phyloP scores from a whole-genome alignment of 1,140 invertebrate species.

The Proctacanthus coquilletti region DNA sequence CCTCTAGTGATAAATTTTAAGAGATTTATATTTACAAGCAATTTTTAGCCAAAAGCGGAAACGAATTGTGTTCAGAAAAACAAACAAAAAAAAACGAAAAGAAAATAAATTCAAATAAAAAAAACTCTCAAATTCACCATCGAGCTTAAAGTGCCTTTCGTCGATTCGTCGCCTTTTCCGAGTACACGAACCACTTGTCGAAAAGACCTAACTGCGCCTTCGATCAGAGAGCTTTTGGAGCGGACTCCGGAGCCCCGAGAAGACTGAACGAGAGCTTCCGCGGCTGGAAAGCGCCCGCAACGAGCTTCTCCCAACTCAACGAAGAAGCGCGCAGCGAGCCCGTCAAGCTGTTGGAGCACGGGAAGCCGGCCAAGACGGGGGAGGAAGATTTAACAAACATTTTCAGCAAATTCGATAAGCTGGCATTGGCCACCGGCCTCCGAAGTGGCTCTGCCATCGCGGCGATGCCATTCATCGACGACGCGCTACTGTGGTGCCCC shows the following conservation, averaged over 20 bases:
- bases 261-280: not conserved
- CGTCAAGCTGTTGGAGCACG: slow-evolving; percentile 1
- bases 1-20: not conserved
- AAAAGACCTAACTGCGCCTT: not conserved
- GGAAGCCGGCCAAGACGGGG: no score
- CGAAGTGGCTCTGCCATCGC: slow-evolving; percentile 43
- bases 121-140: not conserved
- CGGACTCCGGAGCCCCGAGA: not conserved
- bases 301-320: no score
- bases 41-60: not conserved
- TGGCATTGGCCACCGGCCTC: slow-evolving; percentile 43
- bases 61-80: not conserved
- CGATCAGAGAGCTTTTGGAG: not conserved
- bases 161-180: not conserved
- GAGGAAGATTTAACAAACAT: not conserved
- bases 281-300: no score
- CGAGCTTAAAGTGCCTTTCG: not conserved
- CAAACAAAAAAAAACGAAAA: not conserved
- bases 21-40: not conserved
- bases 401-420: slow-evolving; percentile 13
- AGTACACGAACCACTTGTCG: not conserved
- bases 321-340: no score
- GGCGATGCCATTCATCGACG: slow-evolving; percentile 89
- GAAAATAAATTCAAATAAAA: not conserved
- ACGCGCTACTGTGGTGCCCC: slow-evolving; percentile 79